Conservation (phyloP, 2,113 vertebrate species). For the Aviceda subcristata region DNA sequence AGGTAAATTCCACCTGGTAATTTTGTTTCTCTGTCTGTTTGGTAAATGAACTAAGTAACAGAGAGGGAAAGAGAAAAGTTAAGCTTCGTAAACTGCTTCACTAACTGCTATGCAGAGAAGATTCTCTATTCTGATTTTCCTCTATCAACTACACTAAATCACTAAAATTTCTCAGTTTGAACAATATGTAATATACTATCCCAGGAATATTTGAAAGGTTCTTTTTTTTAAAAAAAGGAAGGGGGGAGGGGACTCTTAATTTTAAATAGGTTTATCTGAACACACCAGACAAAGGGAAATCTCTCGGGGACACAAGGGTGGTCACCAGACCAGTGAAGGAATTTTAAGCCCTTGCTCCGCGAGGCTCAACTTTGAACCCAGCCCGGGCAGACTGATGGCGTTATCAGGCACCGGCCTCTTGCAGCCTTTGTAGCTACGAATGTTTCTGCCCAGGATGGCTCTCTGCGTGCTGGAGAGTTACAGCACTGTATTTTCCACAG, state of each 20-base stretch:
- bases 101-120: neutral
- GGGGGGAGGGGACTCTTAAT: fast-evolving
- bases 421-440: neutral
- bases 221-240: neutral
- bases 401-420: neutral
- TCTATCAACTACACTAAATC: neutral
- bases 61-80: neutral
- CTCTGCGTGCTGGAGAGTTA: neutral
- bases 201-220: neutral
- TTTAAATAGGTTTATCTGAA: neutral
- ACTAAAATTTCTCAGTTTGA: neutral
- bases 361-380: neutral
- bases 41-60: neutral
- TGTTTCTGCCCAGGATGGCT: neutral
- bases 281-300: neutral
- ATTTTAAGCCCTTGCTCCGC: neutral
- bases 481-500: neutral
- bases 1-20: neutral
- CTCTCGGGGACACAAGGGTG: neutral
- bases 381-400: neutral
- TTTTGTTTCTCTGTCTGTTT: neutral
- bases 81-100: neutral
- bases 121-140: neutral
- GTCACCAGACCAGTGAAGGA: neutral
- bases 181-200: neutral